Conservation (phyloP, 2,113 vertebrate genomes). For the Lepus europaeus region DNA sequence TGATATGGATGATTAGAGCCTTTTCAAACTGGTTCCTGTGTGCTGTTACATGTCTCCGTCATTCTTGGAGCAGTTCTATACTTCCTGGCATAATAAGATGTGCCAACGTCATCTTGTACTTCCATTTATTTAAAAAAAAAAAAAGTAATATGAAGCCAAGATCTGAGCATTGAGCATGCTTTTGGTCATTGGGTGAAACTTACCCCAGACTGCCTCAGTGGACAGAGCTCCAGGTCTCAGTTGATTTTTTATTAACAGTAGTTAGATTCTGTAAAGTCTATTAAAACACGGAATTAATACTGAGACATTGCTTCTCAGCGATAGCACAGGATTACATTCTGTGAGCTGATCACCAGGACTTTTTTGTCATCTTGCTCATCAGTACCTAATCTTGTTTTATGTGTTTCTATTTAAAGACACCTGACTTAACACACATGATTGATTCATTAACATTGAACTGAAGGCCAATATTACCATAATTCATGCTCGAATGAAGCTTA, state of each 20-base stretch:
- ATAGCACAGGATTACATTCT: not conserved
- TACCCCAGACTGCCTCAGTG: not conserved
- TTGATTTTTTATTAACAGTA: not conserved
- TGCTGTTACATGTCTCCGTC: not conserved
- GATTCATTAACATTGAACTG: not conserved
- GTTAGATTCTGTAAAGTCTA: not conserved
- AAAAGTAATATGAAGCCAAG: not conserved
- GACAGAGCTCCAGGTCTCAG: not conserved
- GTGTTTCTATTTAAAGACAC: conserved; percentile 7
- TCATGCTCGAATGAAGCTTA: not conserved
- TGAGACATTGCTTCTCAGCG: not conserved
- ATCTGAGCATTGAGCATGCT: not conserved
- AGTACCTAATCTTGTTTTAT: not conserved
- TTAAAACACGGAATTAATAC: not conserved
- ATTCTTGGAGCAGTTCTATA: conserved; percentile 24
- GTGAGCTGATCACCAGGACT: not conserved
- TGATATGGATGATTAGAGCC: not conserved
- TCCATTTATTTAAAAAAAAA: not conserved
- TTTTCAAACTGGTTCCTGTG: not conserved
- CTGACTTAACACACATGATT: not conserved
- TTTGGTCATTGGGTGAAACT: not conserved
- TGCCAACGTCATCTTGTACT: not conserved
- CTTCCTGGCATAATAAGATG: not conserved
- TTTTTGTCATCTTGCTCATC: not conserved
- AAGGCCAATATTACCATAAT: not conserved